Conservation (phyloP, 2,888 invertebrate species). For the Cheilosia grossa region DNA sequence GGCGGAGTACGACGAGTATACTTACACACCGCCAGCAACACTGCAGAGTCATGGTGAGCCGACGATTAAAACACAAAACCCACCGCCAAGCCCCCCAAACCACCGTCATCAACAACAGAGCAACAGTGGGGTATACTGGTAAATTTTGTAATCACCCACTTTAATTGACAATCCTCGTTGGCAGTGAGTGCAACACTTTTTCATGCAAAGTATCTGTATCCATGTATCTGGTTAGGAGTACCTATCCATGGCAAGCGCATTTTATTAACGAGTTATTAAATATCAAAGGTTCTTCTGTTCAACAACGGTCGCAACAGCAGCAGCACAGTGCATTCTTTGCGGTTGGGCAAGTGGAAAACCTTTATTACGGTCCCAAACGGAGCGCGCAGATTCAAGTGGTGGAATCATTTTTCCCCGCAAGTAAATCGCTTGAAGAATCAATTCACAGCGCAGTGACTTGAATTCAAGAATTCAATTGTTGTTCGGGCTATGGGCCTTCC, state of each 20-base stretch:
- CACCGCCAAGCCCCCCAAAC: not conserved
- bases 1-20: not conserved
- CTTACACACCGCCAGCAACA: not conserved
- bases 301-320: slow-evolving; percentile 19
- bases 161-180: slow-evolving; percentile 56
- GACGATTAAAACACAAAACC: slow-evolving; percentile 49
- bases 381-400: slow-evolving; percentile 40
- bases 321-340: slow-evolving; percentile 58
- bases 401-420: slow-evolving; percentile 50
- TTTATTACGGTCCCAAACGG: slow-evolving; percentile 56
- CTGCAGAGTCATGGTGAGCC: slow-evolving; percentile 16
- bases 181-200: slow-evolving; percentile 29
- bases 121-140: not conserved
- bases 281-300: slow-evolving; percentile 72
- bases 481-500: slow-evolving; percentile 18
- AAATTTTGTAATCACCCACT: slow-evolving; percentile 63
- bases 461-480: slow-evolving; percentile 63
- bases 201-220: slow-evolving; percentile 18
- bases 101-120: too few species aligned
- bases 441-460: slow-evolving; percentile 56
- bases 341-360: slow-evolving; percentile 75
- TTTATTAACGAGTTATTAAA: slow-evolving; percentile 72
- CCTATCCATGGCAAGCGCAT: slow-evolving; percentile 25
- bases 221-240: slow-evolving; percentile 41
- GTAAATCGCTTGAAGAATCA: slow-evolving; percentile 67